Conservation (phyloP, 2,113 vertebrate genomes). For the Spermophilus dauricus region DNA sequence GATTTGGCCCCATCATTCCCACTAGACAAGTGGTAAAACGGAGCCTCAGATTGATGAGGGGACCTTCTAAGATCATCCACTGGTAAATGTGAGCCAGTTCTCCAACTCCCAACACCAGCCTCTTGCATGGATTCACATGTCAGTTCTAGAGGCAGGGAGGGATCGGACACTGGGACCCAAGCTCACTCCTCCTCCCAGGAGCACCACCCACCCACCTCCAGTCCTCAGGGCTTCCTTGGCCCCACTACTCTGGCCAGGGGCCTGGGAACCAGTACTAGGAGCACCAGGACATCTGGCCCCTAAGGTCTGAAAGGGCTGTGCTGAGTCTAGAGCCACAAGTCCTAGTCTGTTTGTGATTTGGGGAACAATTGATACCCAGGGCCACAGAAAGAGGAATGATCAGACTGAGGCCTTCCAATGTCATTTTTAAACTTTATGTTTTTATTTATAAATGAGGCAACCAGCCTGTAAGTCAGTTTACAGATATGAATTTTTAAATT, state of each 20-base stretch:
- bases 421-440: not conserved
- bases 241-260: not conserved
- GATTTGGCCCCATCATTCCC: not conserved
- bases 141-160: not conserved
- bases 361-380: not conserved
- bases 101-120: not conserved
- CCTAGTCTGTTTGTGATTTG: rapidly evolving
- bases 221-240: not conserved
- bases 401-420: not conserved
- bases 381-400: not conserved
- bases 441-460: not conserved
- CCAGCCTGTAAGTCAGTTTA: not conserved
- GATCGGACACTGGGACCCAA: not conserved
- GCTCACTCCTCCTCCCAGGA: not conserved
- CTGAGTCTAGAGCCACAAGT: rapidly evolving
- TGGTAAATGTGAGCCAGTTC: not conserved
- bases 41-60: not conserved
- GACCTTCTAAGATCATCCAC: not conserved
- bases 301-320: not conserved
- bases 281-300: rapidly evolving
- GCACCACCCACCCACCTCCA: not conserved
- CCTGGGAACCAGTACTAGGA: not conserved
- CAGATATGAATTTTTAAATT: not conserved
- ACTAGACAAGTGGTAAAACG: not conserved
- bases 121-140: not conserved